A percentile compares a stretch with the other conserved stretches of the same genome.
Conservation (phyloP, 2,113 vertebrate species). For the Poeciliopsis turrubarensis region DNA sequence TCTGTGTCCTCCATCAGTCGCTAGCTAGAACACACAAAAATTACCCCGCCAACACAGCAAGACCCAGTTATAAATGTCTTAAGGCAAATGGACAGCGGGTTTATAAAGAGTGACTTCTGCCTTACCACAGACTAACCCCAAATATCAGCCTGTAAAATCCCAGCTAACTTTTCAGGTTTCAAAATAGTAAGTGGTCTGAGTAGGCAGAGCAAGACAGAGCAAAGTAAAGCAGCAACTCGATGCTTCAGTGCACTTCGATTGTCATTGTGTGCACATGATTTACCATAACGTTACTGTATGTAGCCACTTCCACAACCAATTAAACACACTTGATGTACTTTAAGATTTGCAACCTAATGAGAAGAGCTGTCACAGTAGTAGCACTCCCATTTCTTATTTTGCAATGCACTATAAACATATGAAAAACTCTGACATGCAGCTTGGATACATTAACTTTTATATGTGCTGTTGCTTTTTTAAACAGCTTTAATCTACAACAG, state of each 20-base stretch:
- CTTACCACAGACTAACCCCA: constrained; percentile 70
- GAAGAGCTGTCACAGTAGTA: neutral
- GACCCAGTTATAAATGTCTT: constrained; percentile 53
- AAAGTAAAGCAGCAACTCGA: constrained; percentile 43
- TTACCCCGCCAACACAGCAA: constrained; percentile 15
- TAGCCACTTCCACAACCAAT: constrained; percentile 9
- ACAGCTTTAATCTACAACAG: neutral
- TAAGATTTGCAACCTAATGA: neutral
- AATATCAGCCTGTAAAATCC: constrained; percentile 68
- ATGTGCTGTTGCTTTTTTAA: neutral
- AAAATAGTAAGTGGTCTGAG: constrained; percentile 68
- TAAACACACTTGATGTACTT: constrained; percentile 13
- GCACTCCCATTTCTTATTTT: neutral
- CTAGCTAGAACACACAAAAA: constrained; percentile 24
- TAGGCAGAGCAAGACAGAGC: constrained; percentile 48
- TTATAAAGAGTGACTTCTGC: constrained; percentile 68
- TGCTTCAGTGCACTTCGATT: constrained; percentile 32
- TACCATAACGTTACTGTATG: constrained; percentile 5
- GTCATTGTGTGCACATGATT: constrained; percentile 5
- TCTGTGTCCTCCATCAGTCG: constrained; percentile 13
- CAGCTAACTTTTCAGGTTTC: constrained; percentile 59
- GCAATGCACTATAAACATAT: neutral
- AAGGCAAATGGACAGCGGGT: constrained; percentile 27
- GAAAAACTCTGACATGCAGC: neutral
- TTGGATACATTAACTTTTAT: neutral